A percentile compares a stretch with the other conserved stretches of the same genome.
These are phyloP conservation scores for Sceloporus tristichus DNA, from an alignment of 2,113 vertebrate species.

Conservation along the genomic window DNA sequence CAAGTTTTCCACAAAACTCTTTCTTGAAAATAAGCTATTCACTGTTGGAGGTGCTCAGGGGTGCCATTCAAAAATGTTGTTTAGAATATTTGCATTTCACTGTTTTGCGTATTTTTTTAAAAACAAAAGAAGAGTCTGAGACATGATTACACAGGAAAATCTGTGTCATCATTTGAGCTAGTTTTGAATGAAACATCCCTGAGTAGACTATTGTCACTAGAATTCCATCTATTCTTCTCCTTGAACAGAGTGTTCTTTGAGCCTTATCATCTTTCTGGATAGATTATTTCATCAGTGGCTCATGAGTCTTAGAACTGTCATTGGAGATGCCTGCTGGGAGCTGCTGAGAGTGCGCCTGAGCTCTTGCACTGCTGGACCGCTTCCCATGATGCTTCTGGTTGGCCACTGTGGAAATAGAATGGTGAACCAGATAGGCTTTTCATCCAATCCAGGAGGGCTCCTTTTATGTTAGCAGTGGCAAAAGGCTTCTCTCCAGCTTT, in stretches of 20 bases:
- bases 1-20: too few species aligned
- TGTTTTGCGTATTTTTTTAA: not conserved
- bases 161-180: not conserved
- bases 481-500: not conserved
- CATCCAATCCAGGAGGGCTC: not conserved
- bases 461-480: not conserved
- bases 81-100: not conserved
- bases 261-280: not conserved
- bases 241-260: not conserved
- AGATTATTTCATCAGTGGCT: not conserved
- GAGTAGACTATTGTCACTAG: not conserved
- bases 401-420: not conserved
- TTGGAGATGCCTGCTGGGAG: not conserved
- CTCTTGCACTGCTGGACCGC: not conserved
- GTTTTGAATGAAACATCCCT: not conserved
- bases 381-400: not conserved
- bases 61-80: too few species aligned
- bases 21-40: too few species aligned
- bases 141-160: not conserved
- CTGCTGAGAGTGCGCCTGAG: not conserved
- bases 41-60: too few species aligned
- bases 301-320: not conserved
- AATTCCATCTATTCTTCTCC: not conserved
- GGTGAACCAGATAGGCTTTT: not conserved
- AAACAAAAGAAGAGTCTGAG: not conserved